Percentiles rank a stretch among this genome's conserved stretches.
Conservation (phyloP, 2,888 invertebrate genomes). For the Elmis aenea region DNA sequence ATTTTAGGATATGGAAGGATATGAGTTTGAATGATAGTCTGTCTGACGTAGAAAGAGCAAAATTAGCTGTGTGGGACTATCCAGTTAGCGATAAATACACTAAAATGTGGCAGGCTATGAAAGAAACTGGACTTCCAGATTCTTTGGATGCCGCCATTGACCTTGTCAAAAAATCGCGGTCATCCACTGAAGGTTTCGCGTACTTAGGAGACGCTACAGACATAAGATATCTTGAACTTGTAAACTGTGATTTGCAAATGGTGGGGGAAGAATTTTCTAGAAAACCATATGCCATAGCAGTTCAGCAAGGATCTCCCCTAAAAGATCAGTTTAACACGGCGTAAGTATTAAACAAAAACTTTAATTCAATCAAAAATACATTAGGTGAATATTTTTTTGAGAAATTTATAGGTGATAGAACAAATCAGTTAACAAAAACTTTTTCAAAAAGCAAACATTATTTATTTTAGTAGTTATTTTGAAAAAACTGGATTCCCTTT, state of each 20-base stretch:
- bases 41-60: constrained; percentile 82
- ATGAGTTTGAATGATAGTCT: constrained; percentile 94
- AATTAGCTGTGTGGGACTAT: constrained; percentile 97
- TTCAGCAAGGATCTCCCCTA: constrained; percentile 91
- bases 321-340: constrained; percentile 94
- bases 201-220: constrained; percentile 93
- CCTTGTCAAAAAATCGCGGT: constrained; percentile 61
- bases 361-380: constrained; percentile 1
- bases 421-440: too few relatives aligned
- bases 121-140: constrained; percentile 72
- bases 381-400: not conserved
- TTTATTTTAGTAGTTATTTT: too few relatives aligned
- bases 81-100: constrained; percentile 98
- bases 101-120: constrained; percentile 98
- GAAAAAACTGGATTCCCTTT: too few relatives aligned
- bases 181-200: constrained; percentile 61
- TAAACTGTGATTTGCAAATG: constrained; percentile 83
- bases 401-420: constrained; percentile 3
- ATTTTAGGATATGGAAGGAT: constrained; percentile 89
- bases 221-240: constrained; percentile 68
- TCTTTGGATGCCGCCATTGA: constrained; percentile 74
- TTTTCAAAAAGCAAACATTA: too few relatives aligned
- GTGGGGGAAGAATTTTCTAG: constrained; percentile 96
- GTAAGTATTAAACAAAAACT: constrained; percentile 54
- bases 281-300: constrained; percentile 95